Base-by-base conservation (phyloP, 2,888 invertebrate species). In the Conops quadrifasciatus region DNA sequence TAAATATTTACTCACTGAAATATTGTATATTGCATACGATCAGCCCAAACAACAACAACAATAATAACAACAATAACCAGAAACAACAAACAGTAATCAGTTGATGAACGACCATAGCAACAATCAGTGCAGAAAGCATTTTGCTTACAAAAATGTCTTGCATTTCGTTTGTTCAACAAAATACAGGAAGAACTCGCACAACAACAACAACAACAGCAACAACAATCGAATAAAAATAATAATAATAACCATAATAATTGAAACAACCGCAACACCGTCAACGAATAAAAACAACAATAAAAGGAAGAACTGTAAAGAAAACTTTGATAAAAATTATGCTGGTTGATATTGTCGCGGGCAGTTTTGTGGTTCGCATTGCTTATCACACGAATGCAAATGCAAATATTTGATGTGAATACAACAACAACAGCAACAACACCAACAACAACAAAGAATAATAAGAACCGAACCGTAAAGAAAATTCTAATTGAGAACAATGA, bases 351-450 rank as follows among this genome's bases (percentile, higher is more conserved):
- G 24, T n/a, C n/a, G n/a, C n/a, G n/a, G n/a, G 24, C 11, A n/a
- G 30, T 5, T 36, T 36, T 36, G 60, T 24, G 49, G n/a, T 2
- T 53, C 28, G 51, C 9, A 15, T 26, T 30, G 28, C 63, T 71
- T 71, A 71, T 71, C 71, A n/a, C n/a, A n/a, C n/a, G n/a, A n/a
- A n/a, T n/a, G 66, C 66, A 62, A 71, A 71, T 71, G 71, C 71
- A 71, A 71, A 71, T 71, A 71, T 70, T 70, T 67, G 53, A 47
- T 62, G 62, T 26, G 47, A 62, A 30, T 9, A 49, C 56, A 45
- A 47, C 2, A 21, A 21, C 36, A 51, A 21, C 63, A 53, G 11
- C 30, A 68, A 16, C 26, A 66, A 66, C 53, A 53, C 49, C 13
- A 53, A 56, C 28, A 51, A 66, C 16, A 53, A 53, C 45, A 30